Conservation (phyloP, 2,888 invertebrate species). For the Drosophila algonquin region DNA sequence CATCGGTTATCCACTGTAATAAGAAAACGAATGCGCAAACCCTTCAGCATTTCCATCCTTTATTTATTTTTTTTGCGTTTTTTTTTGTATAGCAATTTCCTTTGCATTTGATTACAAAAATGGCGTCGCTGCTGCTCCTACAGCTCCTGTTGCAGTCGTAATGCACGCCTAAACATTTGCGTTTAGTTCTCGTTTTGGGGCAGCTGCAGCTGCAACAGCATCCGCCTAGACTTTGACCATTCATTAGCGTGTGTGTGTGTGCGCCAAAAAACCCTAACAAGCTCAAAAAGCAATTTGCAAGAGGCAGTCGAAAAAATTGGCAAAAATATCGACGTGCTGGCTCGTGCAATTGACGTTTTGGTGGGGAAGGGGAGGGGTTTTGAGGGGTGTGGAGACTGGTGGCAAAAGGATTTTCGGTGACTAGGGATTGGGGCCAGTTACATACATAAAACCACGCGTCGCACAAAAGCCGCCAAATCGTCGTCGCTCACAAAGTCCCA, state of each 20-base stretch:
- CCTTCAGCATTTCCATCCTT: conserved; percentile 4
- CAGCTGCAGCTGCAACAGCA: conserved; percentile 45
- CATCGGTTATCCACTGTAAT: conserved; percentile 24
- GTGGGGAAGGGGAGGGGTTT: conserved; percentile 17
- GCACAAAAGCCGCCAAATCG: conserved; percentile 78
- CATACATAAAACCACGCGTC: conserved; percentile 79
- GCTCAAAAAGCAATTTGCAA: conserved; percentile 78
- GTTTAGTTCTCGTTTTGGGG: conserved; percentile 72
- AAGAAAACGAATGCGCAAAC: conserved; percentile 33
- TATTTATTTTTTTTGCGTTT: not conserved
- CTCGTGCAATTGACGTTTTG: conserved; percentile 76
- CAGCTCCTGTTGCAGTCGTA: conserved; percentile 51
- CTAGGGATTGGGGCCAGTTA: conserved; percentile 50
- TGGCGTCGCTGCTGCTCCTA: conserved; percentile 13
- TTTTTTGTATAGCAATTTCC: conserved; percentile 32
- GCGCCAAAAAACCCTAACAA: conserved; percentile 70
- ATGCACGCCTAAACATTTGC: conserved; percentile 75
- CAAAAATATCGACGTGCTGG: conserved; percentile 74
- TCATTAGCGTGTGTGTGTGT: conserved; percentile 54
- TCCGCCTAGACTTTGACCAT: conserved; percentile 63
- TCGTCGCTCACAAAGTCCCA: conserved; percentile 58
- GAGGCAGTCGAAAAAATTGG: conserved; percentile 69
- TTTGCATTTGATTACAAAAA: conserved; percentile 73
- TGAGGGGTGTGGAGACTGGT: not conserved
- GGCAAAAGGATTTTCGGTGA: conserved; percentile 28